phyloP scores from a whole-genome alignment of 2,888 invertebrate genomes.

The Bombylius discolor region DNA sequence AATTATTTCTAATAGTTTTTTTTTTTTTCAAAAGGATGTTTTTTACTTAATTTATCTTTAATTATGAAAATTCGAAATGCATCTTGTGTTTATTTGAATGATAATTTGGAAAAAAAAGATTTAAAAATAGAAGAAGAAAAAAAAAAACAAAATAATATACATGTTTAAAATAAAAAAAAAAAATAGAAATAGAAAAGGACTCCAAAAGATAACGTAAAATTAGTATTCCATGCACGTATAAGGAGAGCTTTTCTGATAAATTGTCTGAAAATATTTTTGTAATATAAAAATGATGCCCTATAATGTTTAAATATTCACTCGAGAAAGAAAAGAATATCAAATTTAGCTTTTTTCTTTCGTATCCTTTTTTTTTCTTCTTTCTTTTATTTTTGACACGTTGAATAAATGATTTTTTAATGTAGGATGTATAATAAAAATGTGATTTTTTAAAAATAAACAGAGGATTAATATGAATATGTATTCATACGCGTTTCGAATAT shows the following conservation, averaged over 20 bases:
- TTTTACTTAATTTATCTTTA: background rate
- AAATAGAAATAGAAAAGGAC: background rate
- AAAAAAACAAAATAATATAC: background rate
- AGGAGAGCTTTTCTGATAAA: constrained; percentile 9
- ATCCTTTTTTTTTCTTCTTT: background rate
- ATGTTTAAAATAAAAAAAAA: too few species aligned
- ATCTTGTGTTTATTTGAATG: too few species aligned
- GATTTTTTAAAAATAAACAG: background rate
- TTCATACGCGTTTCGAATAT: background rate
- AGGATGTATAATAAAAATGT: background rate
- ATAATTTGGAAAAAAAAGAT: background rate
- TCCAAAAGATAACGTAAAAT: constrained; percentile 2
- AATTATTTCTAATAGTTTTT: too few species aligned
- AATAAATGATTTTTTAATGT: background rate
- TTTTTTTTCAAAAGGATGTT: too few species aligned
- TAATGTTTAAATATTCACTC: background rate
- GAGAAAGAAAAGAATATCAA: background rate
- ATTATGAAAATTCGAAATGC: too few species aligned
- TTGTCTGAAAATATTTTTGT: constrained; percentile 11
- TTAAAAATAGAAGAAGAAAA: background rate
- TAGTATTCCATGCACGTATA: constrained; percentile 8
- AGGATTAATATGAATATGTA: background rate
- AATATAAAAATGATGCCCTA: constrained; percentile 4
- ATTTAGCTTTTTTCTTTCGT: background rate
- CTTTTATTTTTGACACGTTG: background rate